Percentiles rank a stretch among this genome's conserved stretches.
These are phyloP conservation scores for Dynastes maya DNA, from an alignment of 2,888 invertebrate species.

Conservation along the genomic window DNA sequence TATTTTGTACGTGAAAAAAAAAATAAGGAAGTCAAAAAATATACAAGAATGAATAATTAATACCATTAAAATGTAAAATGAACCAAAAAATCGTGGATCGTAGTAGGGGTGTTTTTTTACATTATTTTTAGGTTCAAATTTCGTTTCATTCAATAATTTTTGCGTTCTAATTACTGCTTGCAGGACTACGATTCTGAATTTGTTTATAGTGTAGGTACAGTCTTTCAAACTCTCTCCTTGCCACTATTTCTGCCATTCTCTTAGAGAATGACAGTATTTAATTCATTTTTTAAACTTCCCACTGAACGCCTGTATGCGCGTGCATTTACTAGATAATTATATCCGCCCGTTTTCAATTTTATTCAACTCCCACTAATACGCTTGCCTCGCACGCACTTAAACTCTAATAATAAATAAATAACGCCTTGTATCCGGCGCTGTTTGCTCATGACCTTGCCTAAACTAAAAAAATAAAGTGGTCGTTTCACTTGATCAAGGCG, in stretches of 20 bases:
- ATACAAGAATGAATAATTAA: too few relatives aligned
- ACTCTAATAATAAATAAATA: constrained; percentile 12
- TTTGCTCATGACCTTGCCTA: constrained; percentile 25
- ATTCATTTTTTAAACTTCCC: neutral
- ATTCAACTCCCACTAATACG: constrained; percentile 22
- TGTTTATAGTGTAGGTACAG: neutral
- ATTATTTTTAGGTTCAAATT: too few relatives aligned
- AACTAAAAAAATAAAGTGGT: constrained; percentile 21
- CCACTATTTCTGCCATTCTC: neutral
- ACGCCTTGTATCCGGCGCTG: constrained; percentile 19
- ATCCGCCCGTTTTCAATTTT: constrained; percentile 21
- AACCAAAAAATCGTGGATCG: too few relatives aligned
- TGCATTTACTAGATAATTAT: constrained; percentile 11
- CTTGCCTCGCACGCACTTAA: neutral
- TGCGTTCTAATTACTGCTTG: too few relatives aligned
- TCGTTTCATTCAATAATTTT: too few relatives aligned
- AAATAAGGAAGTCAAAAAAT: too few relatives aligned
- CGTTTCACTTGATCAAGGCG: neutral
- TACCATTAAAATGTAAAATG: too few relatives aligned
- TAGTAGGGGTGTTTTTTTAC: too few relatives aligned
- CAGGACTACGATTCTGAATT: too few relatives aligned
- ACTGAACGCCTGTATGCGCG: neutral
- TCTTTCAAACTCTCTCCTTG: neutral
- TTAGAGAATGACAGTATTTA: neutral
- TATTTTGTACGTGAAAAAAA: too few relatives aligned